Conservation (phyloP, 2,888 invertebrate genomes). For the Ophion ventricosus region DNA sequence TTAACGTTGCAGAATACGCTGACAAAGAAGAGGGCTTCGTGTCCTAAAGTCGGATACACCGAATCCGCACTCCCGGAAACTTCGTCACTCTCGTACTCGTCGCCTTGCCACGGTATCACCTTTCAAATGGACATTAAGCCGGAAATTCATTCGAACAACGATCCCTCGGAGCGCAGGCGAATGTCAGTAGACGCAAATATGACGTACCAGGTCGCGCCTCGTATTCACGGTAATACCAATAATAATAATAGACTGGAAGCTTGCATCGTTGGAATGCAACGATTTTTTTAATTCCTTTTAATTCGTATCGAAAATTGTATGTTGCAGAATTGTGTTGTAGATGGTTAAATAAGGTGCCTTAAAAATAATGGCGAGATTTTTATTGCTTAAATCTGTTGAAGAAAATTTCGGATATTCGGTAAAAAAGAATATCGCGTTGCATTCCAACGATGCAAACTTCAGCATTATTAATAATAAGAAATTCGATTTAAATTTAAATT, state of each 20-base stretch:
- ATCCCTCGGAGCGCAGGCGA: conserved; percentile 33
- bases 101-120: conserved; percentile 63
- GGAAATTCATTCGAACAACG: conserved; percentile 35
- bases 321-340: no score
- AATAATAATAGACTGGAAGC: neutral
- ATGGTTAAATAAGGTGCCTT: no score
- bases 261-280: no score
- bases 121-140: conserved; percentile 67
- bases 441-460: no score
- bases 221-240: conserved; percentile 63
- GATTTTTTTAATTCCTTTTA: no score
- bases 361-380: no score
- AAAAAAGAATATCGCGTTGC: no score
- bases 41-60: conserved; percentile 38
- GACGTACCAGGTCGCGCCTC: conserved; percentile 42
- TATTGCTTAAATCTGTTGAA: no score
- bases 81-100: conserved; percentile 26
- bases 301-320: no score
- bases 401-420: no score
- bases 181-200: conserved; percentile 54
- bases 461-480: no score
- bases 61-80: conserved; percentile 35
- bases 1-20: conserved; percentile 72
- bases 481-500: no score
- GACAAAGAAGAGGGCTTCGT: conserved; percentile 70